Base-by-base conservation (phyloP, 2,113 vertebrate genomes). In the Reinhardtius hippoglossoides region DNA sequence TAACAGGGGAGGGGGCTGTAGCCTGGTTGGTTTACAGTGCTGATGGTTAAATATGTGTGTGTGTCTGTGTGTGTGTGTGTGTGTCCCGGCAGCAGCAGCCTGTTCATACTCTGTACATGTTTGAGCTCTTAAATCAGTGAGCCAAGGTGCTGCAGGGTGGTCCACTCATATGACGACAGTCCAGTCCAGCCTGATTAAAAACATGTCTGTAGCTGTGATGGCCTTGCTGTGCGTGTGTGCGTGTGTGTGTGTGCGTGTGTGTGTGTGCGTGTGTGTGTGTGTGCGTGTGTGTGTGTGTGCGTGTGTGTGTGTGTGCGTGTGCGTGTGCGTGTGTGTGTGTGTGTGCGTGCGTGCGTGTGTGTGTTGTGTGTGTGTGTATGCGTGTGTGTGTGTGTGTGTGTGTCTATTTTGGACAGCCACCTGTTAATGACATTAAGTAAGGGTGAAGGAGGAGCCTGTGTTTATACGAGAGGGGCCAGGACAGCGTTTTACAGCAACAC, bases 371-470 rank as follows among this genome's bases (percentile, higher is more conserved):
- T 20, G 50, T 13, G 20, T n/a, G 57, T 12, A 26, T 31, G 27
- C 1, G 37, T 23, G 60, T 42, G 31, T 26, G 60, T 62, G 65
- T 62, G 24, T 55, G 58, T 61, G 74, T 27, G 71, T 35, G 72
- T 44, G 67, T 91, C 94, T 95, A 95, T 95, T 95, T 94, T 87
- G 18, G 91, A 93, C 88, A 82, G 78, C 85, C 94, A 95, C 94
- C 94, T 94, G 94, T 94, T 95, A 94, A 94, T 93, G 92, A 94
- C 92, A 93, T 94, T 92, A 95, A 92, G 86, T 89, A 66, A 67
- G 79, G 58, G 64, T 9, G 63, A 80, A 80, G 89, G 86, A 89
- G 90, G 89, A 78, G 89, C 71, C 35, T 70, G 82, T 86, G 89
- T 83, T 86, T 86, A 78, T 80, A 76, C 70, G 70, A 69, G 76